A percentile compares a stretch with the other conserved stretches of the same genome.
phyloP scores from a whole-genome alignment of 2,113 vertebrate species.

The Pygoscelis antarcticus region DNA sequence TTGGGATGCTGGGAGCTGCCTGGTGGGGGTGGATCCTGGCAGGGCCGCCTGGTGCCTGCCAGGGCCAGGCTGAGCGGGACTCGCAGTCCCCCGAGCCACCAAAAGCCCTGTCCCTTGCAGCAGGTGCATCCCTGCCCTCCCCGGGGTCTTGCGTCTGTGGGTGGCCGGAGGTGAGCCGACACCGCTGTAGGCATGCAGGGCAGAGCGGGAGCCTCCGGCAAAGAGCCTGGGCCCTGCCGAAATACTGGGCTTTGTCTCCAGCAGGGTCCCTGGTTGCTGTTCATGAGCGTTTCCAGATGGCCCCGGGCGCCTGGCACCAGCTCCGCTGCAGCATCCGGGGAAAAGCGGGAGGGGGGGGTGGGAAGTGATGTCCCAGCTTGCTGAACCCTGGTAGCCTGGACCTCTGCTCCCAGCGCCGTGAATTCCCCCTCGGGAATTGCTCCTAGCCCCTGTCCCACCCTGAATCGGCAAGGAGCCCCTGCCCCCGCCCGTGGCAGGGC shows the following conservation, averaged over 20 bases:
- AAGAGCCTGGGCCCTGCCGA: neutral
- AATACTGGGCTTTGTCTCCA: neutral
- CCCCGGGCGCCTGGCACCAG: neutral
- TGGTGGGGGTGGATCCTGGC: neutral
- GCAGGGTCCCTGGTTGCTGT: neutral
- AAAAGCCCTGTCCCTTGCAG: neutral
- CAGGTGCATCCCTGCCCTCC: neutral
- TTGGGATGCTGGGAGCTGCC: neutral
- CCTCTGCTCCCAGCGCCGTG: neutral
- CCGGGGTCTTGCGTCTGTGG: fast-evolving
- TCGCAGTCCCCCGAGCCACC: fast-evolving
- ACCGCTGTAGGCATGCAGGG: fast-evolving
- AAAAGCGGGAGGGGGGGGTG: neutral
- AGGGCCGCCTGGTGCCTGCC: neutral
- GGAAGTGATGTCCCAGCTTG: neutral
- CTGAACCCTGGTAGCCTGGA: neutral
- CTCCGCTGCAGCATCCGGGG: neutral
- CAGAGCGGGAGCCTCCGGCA: fast-evolving
- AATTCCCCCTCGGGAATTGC: neutral
- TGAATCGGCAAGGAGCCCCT: neutral
- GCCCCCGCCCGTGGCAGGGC: no score
- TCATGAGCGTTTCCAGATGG: conserved; percentile 18
- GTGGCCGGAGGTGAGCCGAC: neutral
- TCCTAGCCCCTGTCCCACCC: neutral
- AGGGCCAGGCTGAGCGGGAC: neutral